These are phyloP conservation scores for Autographa pulchrina DNA, from an alignment of 2,888 invertebrate genomes.

Conservation along the genomic window DNA sequence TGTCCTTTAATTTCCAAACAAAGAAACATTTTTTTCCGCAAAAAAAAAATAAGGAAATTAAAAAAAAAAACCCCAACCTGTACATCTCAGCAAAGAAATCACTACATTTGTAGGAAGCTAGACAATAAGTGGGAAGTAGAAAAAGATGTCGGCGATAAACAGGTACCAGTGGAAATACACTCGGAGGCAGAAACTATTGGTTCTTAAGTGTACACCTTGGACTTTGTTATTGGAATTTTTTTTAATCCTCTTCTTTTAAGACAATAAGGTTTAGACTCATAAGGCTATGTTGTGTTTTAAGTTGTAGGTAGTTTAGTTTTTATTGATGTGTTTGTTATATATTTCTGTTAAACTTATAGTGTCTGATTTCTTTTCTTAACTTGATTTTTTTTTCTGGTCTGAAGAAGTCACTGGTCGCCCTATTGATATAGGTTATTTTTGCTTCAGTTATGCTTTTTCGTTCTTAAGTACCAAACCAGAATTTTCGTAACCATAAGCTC, in stretches of 20 bases:
- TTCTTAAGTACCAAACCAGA: no score
- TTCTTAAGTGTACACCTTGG: slow-evolving; percentile 42
- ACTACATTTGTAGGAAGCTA: slow-evolving; percentile 59
- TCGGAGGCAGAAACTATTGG: slow-evolving; percentile 38
- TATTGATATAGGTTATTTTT: no score
- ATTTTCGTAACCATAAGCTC: no score
- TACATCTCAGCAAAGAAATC: slow-evolving; percentile 56
- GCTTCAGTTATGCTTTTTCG: no score
- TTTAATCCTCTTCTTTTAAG: slow-evolving; percentile 40
- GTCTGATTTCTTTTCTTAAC: no score
- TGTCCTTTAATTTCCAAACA: no score
- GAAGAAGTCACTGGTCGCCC: no score
- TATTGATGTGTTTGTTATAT: not conserved
- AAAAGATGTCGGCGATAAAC: slow-evolving; percentile 62
- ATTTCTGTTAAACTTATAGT: no score
- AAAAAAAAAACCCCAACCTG: slow-evolving; percentile 21
- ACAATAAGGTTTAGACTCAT: slow-evolving; percentile 28
- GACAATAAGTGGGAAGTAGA: slow-evolving; percentile 58
- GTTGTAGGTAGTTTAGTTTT: not conserved
- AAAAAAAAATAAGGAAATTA: no score
- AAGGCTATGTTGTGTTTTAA: not conserved
- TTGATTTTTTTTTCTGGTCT: no score
- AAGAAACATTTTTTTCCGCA: no score
- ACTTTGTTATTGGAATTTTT: slow-evolving; percentile 36
- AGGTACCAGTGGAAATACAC: slow-evolving; percentile 53